Evolutionary conservation across 2,888 invertebrate species (phyloP).

Genomic region (Dasypogon diadema): DNA sequence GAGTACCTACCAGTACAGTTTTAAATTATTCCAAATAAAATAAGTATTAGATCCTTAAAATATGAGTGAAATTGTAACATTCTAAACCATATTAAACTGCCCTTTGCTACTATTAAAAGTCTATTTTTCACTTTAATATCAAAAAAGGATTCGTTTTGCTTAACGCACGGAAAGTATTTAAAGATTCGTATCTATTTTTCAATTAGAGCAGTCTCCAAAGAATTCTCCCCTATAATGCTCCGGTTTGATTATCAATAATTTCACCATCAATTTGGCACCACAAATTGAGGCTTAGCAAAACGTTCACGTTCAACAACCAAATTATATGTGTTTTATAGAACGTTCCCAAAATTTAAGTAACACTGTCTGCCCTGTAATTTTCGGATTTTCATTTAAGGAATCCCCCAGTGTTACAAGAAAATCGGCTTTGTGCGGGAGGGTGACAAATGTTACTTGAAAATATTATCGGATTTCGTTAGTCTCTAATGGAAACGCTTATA

Average conservation of each 20-base stretch:
- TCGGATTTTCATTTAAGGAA: constrained; percentile 24
- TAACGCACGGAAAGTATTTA: too few species aligned
- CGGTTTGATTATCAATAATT: constrained; percentile 27
- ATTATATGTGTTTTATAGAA: constrained; percentile 13
- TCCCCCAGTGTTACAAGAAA: neutral
- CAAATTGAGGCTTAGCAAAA: constrained; percentile 21
- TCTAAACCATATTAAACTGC: too few species aligned
- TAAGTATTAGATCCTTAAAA: too few species aligned
- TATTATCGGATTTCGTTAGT: neutral
- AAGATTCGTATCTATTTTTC: too few species aligned
- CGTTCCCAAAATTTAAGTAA: constrained; percentile 14
- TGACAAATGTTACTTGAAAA: constrained; percentile 21
- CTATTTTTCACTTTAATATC: too few species aligned
- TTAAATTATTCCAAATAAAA: too few species aligned
- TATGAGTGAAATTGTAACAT: too few species aligned
- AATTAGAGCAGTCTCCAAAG: too few species aligned
- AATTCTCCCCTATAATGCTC: too few species aligned
- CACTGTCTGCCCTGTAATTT: constrained; percentile 44
- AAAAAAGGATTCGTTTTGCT: too few species aligned
- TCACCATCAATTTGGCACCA: constrained; percentile 33
- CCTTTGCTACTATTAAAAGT: too few species aligned
- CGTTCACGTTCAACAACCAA: constrained; percentile 26
- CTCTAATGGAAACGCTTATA: neutral
- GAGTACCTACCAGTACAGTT: too few species aligned
- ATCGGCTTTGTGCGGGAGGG: constrained; percentile 2